Percentiles rank a stretch among this genome's conserved stretches.
phyloP scores from a whole-genome alignment of 2,888 invertebrate species.

The Machimus atricapillus region DNA sequence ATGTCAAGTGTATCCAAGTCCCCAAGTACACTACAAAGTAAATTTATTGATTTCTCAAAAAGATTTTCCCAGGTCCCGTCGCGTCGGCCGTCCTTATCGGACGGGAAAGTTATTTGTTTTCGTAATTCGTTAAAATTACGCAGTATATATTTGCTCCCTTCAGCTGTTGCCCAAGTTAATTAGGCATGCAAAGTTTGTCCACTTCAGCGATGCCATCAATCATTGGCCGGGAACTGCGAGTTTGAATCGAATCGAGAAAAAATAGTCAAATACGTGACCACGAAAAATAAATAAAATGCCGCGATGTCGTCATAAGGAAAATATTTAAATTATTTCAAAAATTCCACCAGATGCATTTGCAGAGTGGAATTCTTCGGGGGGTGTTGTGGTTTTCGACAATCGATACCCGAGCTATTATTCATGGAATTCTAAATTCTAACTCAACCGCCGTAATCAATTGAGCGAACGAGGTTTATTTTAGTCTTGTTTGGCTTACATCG shows the following conservation, averaged over 20 bases:
- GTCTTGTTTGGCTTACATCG: neutral
- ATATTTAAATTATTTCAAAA: neutral
- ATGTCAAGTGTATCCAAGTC: neutral
- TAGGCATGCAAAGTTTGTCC: constrained; percentile 28
- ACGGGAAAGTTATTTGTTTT: neutral
- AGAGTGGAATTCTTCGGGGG: neutral
- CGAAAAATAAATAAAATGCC: neutral
- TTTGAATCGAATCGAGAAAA: neutral
- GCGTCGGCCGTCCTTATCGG: neutral
- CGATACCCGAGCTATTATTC: neutral
- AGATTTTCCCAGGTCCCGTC: neutral
- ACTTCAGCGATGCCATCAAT: neutral
- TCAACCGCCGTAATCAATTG: neutral
- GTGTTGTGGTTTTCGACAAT: neutral
- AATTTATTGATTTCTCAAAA: neutral
- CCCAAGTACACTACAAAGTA: neutral
- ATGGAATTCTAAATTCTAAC: neutral
- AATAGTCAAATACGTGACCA: neutral
- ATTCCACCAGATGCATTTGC: neutral
- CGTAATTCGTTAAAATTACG: neutral
- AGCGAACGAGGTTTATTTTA: neutral
- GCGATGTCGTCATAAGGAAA: neutral
- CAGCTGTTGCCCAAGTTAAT: constrained; percentile 4
- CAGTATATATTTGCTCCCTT: constrained; percentile 7
- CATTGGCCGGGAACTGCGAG: neutral